Evolutionary conservation across 2,797 vertebrate genomes (phyloP), one percentile per base, ranked within the genome.

Genomic region (Sylvia borin): DNA sequence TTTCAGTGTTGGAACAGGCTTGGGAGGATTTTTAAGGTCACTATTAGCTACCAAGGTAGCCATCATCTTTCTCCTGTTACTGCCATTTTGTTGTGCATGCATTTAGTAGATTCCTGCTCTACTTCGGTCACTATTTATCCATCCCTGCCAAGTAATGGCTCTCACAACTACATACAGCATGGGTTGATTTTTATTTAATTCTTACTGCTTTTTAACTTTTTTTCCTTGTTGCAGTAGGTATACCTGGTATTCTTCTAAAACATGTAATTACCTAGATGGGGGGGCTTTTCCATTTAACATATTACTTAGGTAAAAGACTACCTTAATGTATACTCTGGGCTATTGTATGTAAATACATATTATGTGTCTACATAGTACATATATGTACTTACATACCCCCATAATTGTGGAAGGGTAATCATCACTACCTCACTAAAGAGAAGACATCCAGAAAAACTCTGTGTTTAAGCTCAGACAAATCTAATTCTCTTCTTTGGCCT

Each of bases 101-200:
- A 27, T 58, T 57, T 47, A 48, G 14, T 18, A 25, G 13, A 32
- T 79, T 51, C 42, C 40, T 66, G 43, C 51, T 80, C 72, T 78
- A 0, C 29, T 77, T 3, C 42, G 55, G 36, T 13, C 17, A 36
- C 12, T 25, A 42, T 73, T 64, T 58, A 68, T 11, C 6, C n/a
- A 77, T 71, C 29, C 29, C 36, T 83, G 50, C 57, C 58, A 82
- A 72, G 34, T 29, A 10, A 14, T 15, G 34, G 25, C 32, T 36
- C 32, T 62, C 21, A 9, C 9, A 73, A 24, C 40, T 34, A 32
- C 9, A 6, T 25, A 57, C 24, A 68, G 25, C 0, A 0, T 32
- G 21, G 26, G 16, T 1, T 70, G 26, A 21, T 48, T 43, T 62
- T 42, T 14, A 20, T 34, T 83, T 58, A 8, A 14, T 53, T 66